Percentiles rank a stretch among this genome's conserved stretches.
Conservation (phyloP, 2,888 invertebrate genomes). For the Mimumesa dahlbomi region DNA sequence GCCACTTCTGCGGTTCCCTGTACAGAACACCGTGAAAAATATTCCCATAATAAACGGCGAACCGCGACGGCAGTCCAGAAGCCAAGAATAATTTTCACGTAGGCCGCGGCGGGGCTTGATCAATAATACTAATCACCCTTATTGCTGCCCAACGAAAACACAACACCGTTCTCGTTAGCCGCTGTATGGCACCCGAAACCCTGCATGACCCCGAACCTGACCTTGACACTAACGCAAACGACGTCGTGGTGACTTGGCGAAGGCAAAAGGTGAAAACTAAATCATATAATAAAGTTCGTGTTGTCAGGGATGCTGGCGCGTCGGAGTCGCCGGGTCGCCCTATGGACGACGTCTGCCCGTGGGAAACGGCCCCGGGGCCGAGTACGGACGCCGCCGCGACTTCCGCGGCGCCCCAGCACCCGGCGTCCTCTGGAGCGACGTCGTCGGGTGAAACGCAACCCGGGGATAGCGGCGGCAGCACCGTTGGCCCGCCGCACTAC, state of each 20-base stretch:
- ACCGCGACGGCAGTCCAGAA: too few species aligned
- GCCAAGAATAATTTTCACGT: too few species aligned
- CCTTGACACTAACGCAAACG: constrained; percentile 5
- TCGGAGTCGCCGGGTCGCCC: constrained; percentile 75
- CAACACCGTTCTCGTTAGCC: not conserved
- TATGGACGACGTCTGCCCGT: constrained; percentile 83
- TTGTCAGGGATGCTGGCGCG: constrained; percentile 78
- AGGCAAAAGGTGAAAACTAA: constrained; percentile 66
- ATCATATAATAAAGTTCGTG: constrained; percentile 78
- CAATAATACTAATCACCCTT: too few species aligned
- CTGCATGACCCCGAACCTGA: not conserved
- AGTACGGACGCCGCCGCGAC: constrained; percentile 65
- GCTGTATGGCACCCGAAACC: not conserved
- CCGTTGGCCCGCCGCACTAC: constrained; percentile 49
- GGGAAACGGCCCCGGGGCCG: constrained; percentile 80
- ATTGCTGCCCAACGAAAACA: too few species aligned
- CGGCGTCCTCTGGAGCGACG: constrained; percentile 41
- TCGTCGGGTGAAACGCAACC: constrained; percentile 59
- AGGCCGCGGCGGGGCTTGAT: too few species aligned
- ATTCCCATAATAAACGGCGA: too few species aligned
- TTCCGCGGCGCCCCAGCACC: constrained; percentile 25
- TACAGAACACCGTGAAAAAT: too few species aligned
- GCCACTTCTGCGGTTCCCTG: too few species aligned
- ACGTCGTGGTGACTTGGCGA: constrained; percentile 37
- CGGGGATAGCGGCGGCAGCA: constrained; percentile 31